Evolutionary conservation across 2,797 vertebrate species (phyloP), one percentile per base, ranked within the genome.

Genomic region (Hemibagrus guttatus): DNA sequence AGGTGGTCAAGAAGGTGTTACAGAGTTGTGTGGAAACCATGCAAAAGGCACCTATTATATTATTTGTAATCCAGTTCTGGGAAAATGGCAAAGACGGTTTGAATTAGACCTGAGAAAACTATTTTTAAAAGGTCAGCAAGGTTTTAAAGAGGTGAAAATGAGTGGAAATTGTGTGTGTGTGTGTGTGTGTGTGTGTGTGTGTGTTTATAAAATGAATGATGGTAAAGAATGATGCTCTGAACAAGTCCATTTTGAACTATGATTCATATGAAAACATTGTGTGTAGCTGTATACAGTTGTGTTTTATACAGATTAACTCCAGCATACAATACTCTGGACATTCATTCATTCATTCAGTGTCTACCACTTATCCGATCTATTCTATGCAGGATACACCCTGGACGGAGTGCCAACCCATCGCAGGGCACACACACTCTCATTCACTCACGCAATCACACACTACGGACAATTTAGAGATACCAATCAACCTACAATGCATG

Each of bases 1-100:
- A 78, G 75, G 49, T 31, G 76, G 76, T 61, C 56, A 80, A n/a
- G 54, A 80, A 80, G 21, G 78, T 76, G 52, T 42, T 80, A 23
- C 56, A 63, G 35, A 80, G 78, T 31, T 28, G 75, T 56, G 26
- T 21, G 46, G 74, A 49, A 79, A 39, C 76, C 54, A 26, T 21
- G 12, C 11, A 16, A 79, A 26, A 59, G 31, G 39, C 19, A 59
- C 35, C 12, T 61, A 61, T 80, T 42, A n/a, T 26, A 59, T 61
- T 42, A 61, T 39, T 42, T 42, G 21, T 13, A 80, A 59, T 42
- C 61, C 56, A 59, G 78, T 61, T 80, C 78, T 80, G 23, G 78
- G 78, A 80, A 80, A 80, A 61, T 39, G 12, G 56, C 12, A 61
- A 80, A 39, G 35, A 6, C 61, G 78, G 78, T 61, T 42, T 61